Conservation (phyloP, 1,140 invertebrate genomes). For the Thaumetopoea pityocampa region DNA sequence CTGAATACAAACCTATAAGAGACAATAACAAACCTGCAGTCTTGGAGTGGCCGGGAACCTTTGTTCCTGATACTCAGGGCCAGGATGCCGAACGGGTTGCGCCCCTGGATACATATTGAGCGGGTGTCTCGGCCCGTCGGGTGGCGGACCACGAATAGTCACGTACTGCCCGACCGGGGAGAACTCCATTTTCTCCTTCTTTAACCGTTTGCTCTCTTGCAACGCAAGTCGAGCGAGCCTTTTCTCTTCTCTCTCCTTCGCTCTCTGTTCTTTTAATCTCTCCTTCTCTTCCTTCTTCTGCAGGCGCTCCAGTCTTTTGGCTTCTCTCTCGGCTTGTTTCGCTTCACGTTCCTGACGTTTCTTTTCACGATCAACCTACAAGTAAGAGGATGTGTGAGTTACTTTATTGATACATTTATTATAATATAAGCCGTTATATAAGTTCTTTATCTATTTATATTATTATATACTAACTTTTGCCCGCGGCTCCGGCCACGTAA, state of each 20-base stretch:
- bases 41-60: conserved; percentile 40
- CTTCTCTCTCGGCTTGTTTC: conserved; percentile 77
- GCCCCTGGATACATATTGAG: no score
- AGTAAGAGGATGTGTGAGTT: not conserved
- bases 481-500: no score
- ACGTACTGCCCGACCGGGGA: not conserved
- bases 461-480: no score
- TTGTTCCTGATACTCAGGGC: conserved; percentile 6
- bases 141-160: not conserved
- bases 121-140: not conserved
- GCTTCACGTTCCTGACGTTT: conserved; percentile 68
- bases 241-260: conserved; percentile 71
- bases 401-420: not conserved
- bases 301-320: conserved; percentile 76
- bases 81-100: not conserved
- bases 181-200: conserved; percentile 43
- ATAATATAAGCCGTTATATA: no score
- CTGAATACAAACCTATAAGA: no score
- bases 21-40: conserved; percentile 49
- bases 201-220: conserved; percentile 61
- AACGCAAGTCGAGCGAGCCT: conserved; percentile 53
- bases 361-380: conserved; percentile 59
- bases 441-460: no score
- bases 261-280: conserved; percentile 74
- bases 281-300: conserved; percentile 80